Percentiles rank a stretch among this genome's conserved stretches.
These are phyloP conservation scores for Limnephilus auricula DNA, from an alignment of 2,888 invertebrate species.

Conservation along the genomic window DNA sequence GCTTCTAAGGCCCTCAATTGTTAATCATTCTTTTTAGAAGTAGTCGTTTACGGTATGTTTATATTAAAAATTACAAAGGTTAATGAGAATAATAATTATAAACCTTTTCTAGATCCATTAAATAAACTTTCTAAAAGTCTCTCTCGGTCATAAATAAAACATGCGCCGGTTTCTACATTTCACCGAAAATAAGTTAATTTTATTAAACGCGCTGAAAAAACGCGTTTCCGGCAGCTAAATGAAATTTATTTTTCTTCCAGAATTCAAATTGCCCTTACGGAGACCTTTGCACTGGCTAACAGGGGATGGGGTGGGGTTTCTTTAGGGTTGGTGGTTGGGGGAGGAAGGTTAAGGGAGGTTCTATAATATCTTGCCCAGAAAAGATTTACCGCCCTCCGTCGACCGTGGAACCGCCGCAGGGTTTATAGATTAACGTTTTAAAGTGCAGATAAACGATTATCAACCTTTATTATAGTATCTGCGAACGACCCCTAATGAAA, in stretches of 20 bases:
- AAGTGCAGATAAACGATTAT: not conserved
- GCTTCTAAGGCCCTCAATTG: no score
- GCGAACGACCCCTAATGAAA: not conserved
- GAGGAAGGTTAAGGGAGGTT: not conserved
- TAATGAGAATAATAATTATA: not conserved
- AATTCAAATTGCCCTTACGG: conserved; percentile 7
- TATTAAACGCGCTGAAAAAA: not conserved
- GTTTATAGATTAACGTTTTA: not conserved
- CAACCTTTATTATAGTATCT: not conserved
- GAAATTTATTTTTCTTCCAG: conserved; percentile 6
- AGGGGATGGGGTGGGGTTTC: not conserved
- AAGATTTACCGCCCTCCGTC: not conserved
- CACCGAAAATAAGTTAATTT: not conserved
- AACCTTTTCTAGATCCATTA: not conserved
- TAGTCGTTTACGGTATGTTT: no score
- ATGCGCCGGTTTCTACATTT: not conserved
- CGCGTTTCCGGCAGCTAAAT: not conserved
- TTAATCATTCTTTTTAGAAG: no score
- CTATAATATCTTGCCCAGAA: not conserved
- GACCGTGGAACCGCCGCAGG: not conserved
- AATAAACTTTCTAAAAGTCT: not conserved
- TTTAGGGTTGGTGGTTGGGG: not conserved
- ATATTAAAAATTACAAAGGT: not conserved
- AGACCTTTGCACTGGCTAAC: conserved; percentile 6
- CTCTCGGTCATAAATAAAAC: not conserved